Percentiles rank a stretch among this genome's conserved stretches.
Conservation (phyloP, 2,888 invertebrate species). For the Drosophila neonasuta region DNA sequence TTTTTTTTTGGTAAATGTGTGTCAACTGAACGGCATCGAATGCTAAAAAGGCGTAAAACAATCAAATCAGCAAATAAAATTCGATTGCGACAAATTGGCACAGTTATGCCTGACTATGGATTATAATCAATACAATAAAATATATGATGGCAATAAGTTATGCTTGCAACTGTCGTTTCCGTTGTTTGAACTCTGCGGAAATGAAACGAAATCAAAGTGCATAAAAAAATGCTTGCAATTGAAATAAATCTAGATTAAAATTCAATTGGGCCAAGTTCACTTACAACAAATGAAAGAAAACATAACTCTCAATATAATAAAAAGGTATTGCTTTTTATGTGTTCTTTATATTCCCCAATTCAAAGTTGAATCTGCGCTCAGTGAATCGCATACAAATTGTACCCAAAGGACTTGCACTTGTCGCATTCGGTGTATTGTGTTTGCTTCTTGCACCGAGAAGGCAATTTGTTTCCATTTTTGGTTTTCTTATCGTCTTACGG, state of each 20-base stretch:
- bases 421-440: slow-evolving; percentile 56
- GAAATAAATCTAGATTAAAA: neutral
- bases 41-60: slow-evolving; percentile 77
- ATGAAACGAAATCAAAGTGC: neutral
- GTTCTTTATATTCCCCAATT: neutral
- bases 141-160: slow-evolving; percentile 42
- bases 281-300: neutral
- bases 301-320: neutral
- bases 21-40: slow-evolving; percentile 40
- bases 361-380: slow-evolving; percentile 39
- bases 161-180: slow-evolving; percentile 36
- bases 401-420: slow-evolving; percentile 74
- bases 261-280: slow-evolving; percentile 3
- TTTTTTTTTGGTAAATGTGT: slow-evolving; percentile 51
- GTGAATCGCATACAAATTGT: slow-evolving; percentile 56
- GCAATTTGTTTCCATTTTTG: slow-evolving; percentile 78
- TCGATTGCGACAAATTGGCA: slow-evolving; percentile 72
- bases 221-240: neutral
- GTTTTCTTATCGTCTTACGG: slow-evolving; percentile 66
- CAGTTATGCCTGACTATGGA: slow-evolving; percentile 49
- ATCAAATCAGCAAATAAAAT: slow-evolving; percentile 74
- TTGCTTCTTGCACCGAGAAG: slow-evolving; percentile 59
- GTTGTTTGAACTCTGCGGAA: neutral
- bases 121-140: slow-evolving; percentile 9
- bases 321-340: slow-evolving; percentile 1